Evolutionary conservation across 2,888 invertebrate species (phyloP), one percentile per base, ranked within the genome.

Genomic region (Ornithoptera alexandrae): DNA sequence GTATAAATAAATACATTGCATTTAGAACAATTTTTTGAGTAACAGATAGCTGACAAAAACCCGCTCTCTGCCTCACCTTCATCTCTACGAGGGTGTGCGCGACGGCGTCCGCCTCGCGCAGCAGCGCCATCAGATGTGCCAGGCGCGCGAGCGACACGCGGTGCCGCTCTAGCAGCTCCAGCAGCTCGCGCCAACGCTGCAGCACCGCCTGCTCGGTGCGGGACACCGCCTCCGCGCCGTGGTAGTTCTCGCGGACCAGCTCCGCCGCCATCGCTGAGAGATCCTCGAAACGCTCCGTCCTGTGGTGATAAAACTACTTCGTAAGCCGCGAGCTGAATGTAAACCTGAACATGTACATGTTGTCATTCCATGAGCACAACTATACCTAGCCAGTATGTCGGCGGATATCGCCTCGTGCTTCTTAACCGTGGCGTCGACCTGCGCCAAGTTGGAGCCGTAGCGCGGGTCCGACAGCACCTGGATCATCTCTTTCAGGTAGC

Each of bases 381-480:
- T 15, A 53, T 66, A 67, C 95, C 96, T 94, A 18, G 99, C 98
- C 67, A 98, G 92, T 69, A 99, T 99, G 84, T 99, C 99, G 0
- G 99, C 98, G 72, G 97, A 97, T 73, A 99, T 98, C 20, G 99
- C 99, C 88, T 99, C 99, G 84, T 99, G 99, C 83, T 99, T 99
- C 92, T 99, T 99, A 58, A 99, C 95, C 0, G 98, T 98, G 1
- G 99, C 99, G 85, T 99, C 99, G 0, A 99, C 98, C 84, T 99
- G 98, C 0, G 97, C 95, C 76, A 98, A 90, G 90, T 97, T 97
- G 77, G 96, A 96, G 2, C 97, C 97, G 87, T 98, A 98, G 69
- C 98, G 94, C 0, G 97, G 97, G 92, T 98, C 98, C 0, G 97
- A 97, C 22, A 99, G 91, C 20, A 99, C 98, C 85, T 97, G 97